Conservation (phyloP, 2,888 invertebrate species). For the Megamerina dolium region DNA sequence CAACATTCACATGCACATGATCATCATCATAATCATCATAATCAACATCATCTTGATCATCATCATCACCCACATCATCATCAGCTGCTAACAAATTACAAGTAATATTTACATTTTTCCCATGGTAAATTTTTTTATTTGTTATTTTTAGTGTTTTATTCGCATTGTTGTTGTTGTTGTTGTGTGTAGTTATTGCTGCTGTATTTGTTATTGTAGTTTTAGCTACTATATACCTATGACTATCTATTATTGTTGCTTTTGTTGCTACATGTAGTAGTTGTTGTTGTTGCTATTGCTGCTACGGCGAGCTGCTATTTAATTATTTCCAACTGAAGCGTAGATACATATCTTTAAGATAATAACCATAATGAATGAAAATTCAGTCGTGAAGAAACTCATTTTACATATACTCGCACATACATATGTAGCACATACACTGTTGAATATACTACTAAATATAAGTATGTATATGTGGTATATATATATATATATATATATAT, state of each 20-base stretch:
- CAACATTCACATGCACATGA: too few relatives aligned
- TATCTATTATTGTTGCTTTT: too few relatives aligned
- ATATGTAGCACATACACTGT: too few relatives aligned
- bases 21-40: too few relatives aligned
- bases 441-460: neutral
- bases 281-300: too few relatives aligned
- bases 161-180: slow-evolving; percentile 25
- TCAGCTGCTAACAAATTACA: slow-evolving; percentile 50
- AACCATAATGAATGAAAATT: slow-evolving; percentile 46
- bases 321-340: slow-evolving; percentile 42
- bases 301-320: too few relatives aligned
- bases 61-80: slow-evolving; percentile 50
- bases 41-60: too few relatives aligned
- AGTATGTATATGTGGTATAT: neutral
- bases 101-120: slow-evolving; percentile 49
- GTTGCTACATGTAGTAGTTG: too few relatives aligned
- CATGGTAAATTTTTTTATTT: slow-evolving; percentile 33
- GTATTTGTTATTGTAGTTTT: too few relatives aligned
- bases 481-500: neutral
- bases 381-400: slow-evolving; percentile 33
- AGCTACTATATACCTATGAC: too few relatives aligned
- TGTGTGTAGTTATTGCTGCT: too few relatives aligned
- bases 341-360: slow-evolving; percentile 46
- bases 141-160: slow-evolving; percentile 13
- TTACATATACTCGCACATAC: slow-evolving; percentile 9